phyloP scores from a whole-genome alignment of 2,888 invertebrate species.

The Leptura quadrifasciata region DNA sequence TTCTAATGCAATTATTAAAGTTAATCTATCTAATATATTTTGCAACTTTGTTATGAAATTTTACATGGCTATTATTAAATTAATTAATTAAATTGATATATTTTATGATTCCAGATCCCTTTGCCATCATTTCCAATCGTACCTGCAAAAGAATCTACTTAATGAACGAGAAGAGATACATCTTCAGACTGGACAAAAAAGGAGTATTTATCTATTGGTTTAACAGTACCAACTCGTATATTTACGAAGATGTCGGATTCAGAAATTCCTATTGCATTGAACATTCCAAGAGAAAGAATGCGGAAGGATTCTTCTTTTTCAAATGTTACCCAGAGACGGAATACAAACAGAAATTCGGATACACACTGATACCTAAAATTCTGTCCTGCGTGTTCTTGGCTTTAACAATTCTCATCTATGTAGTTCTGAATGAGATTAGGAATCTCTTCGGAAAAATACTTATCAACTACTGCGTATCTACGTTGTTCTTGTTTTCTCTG shows the following conservation, averaged over 20 bases:
- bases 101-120: constrained; percentile 54
- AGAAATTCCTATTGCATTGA: constrained; percentile 59
- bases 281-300: constrained; percentile 51
- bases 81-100: neutral
- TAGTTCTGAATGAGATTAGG: constrained; percentile 59
- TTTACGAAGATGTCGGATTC: constrained; percentile 43
- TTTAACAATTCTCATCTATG: constrained; percentile 59
- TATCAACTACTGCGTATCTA: constrained; percentile 62
- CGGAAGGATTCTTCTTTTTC: constrained; percentile 53
- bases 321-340: constrained; percentile 43
- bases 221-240: constrained; percentile 50
- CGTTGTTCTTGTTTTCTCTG: constrained; percentile 55
- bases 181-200: constrained; percentile 52
- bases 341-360: constrained; percentile 55
- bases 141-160: constrained; percentile 51
- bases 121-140: constrained; percentile 56
- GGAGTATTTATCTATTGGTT: constrained; percentile 55
- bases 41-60: too few relatives aligned
- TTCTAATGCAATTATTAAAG: too few relatives aligned
- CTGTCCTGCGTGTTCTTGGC: constrained; percentile 61
- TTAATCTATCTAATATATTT: too few relatives aligned
- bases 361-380: constrained; percentile 60
- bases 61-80: too few relatives aligned
- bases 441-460: constrained; percentile 65
- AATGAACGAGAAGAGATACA: constrained; percentile 47